Evolutionary conservation across 2,888 invertebrate genomes (phyloP).

Genomic region (Rhaphigaster nebulosa): DNA sequence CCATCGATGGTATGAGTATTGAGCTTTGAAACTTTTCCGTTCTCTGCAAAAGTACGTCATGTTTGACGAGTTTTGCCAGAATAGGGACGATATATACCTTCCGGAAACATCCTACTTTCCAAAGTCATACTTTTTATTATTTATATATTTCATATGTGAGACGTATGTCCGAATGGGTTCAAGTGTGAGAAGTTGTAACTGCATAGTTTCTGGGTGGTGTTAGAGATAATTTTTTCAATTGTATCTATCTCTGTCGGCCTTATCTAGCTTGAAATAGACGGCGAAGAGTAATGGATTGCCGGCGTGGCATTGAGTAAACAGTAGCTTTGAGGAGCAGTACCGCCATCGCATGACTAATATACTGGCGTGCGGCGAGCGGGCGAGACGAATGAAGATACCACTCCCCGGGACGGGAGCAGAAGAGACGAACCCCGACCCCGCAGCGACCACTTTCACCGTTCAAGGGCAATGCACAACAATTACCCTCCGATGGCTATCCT

Average conservation of each 20-base stretch:
- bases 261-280: not conserved
- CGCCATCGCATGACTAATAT: conserved; percentile 14
- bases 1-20: too few relatives aligned
- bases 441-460: not conserved
- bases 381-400: not conserved
- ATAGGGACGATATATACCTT: too few relatives aligned
- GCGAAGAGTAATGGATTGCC: not conserved
- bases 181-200: too few relatives aligned
- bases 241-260: not conserved
- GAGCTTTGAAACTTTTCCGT: too few relatives aligned
- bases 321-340: not conserved
- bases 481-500: not conserved
- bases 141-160: too few relatives aligned
- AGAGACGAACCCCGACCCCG: not conserved
- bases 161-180: too few relatives aligned
- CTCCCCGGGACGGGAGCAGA: not conserved
- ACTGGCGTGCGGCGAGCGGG: not conserved
- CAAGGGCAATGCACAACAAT: conserved; percentile 7
- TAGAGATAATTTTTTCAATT: too few relatives aligned
- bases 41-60: too few relatives aligned
- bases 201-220: too few relatives aligned
- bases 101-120: too few relatives aligned
- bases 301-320: not conserved
- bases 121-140: too few relatives aligned
- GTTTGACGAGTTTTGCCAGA: too few relatives aligned